phyloP scores from a whole-genome alignment of 2,888 invertebrate genomes.

The Trissolcus brochymenae region DNA sequence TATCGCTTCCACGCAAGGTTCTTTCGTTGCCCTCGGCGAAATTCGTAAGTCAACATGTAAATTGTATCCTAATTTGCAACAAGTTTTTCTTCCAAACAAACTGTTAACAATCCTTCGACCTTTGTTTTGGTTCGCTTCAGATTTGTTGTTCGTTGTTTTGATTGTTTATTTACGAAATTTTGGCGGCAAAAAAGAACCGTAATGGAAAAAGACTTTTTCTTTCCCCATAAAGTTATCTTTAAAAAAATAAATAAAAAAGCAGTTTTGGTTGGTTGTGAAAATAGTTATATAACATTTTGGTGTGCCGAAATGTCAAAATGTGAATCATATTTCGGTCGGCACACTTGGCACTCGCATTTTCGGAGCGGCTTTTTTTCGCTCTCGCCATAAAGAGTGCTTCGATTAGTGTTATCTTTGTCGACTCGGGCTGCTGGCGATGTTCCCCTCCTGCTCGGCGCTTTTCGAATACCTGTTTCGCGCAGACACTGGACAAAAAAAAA shows the following conservation, averaged over 20 bases:
- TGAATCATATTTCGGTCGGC: slow-evolving; percentile 31
- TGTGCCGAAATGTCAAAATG: slow-evolving; percentile 17
- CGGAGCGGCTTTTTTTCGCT: slow-evolving; percentile 28
- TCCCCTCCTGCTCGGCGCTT: slow-evolving; percentile 26
- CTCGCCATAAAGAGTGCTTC: slow-evolving; percentile 23
- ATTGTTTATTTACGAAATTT: too few relatives aligned
- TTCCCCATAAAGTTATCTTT: too few relatives aligned
- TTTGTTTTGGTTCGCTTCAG: too few relatives aligned
- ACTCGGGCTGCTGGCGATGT: slow-evolving; percentile 18
- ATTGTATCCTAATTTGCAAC: too few relatives aligned
- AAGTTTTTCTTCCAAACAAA: too few relatives aligned
- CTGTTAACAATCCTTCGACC: too few relatives aligned
- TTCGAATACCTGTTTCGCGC: slow-evolving; percentile 56
- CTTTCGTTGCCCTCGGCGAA: not conserved
- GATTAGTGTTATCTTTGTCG: slow-evolving; percentile 48
- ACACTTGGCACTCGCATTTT: slow-evolving; percentile 37
- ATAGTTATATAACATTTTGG: not conserved
- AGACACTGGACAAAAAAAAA: slow-evolving; percentile 50
- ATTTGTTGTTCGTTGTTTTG: too few relatives aligned
- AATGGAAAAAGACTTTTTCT: too few relatives aligned
- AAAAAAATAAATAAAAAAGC: too few relatives aligned
- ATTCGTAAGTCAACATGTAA: too few relatives aligned
- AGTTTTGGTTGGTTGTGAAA: too few relatives aligned
- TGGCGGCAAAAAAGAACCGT: not conserved
- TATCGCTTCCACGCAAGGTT: slow-evolving; percentile 4